Base-by-base conservation (phyloP, 2,888 invertebrate genomes). In the Drosophila austrosaltans region DNA sequence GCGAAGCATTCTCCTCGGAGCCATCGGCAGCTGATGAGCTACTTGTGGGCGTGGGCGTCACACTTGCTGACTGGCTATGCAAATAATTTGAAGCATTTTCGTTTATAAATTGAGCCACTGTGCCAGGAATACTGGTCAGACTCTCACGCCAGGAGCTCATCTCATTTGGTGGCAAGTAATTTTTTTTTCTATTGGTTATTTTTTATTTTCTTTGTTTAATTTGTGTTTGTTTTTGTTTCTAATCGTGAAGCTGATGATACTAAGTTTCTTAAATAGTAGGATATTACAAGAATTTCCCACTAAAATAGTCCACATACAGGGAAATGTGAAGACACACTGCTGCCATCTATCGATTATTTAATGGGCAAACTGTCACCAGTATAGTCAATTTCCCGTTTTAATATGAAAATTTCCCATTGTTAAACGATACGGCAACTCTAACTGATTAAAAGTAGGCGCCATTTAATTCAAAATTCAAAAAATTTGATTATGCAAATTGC, bases 1-100 rank as follows among this genome's bases (percentile, higher is more conserved):
- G 94, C 74, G 94, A 94, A 12, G 95, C 95, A 87, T 81, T 81
- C 53, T 90, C 90, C 5, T 94, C 94, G 2, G 94, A 94, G 25
- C 94, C 93, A 0, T 95, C 65, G 4, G 67, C 72, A 25, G 68
- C 42, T n/a, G 76, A 66, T 0, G 94, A 57, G 58, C 10, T 39
- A 22, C 20, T 22, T 2, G 69, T 70, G 7, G 77, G 70, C 1
- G 70, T 79, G 4, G 69, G 54, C 28, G 67, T 66, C 56, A 61
- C 77, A 20, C 79, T 59, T 54, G 66, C 39, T 10, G 58, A 69
- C 20, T 63, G 78, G 59, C 65, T 63, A 48, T 75, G 78, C 63
- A 74, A 44, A 58, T 79, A 76, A 12, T 60, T 76, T 20, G 77
- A 63, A 2, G 82, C 80, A 66, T 90, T 91, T 25, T 92, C 92